Evolutionary conservation across 2,113 vertebrate genomes (phyloP), one percentile per base, ranked within the genome.

Genomic region (Passer montanus): DNA sequence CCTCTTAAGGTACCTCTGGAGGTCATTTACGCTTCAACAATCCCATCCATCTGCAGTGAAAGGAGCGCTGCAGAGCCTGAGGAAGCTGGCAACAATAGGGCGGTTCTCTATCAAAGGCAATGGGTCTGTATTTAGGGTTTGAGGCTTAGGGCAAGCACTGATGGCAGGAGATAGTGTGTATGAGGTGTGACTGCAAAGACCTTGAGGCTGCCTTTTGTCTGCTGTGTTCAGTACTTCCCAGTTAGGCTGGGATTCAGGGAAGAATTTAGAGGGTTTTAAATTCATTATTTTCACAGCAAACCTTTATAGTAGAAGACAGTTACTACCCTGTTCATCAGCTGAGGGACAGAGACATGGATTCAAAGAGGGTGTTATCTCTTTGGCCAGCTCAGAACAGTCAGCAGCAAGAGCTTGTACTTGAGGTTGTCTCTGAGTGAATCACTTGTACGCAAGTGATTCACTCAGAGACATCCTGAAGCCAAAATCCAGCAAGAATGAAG

Each of bases 331-430:
- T 39, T 90, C 18, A 7, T 85, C n/a, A 73, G n/a, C 0, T 53
- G 50, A 58, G 64, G 67, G 53, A 85, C 53, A 68, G 53, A 64
- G 52, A 15, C 13, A 21, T 16, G 3, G 12, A 18, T 80, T 41
- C 0, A 0, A 20, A 67, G 59, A 74, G 28, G 15, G 1, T 86
- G 14, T 62, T 76, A 2, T 44, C 30, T n/a, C 31, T 23, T 17
- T 18, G 27, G 52, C 53, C 44, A 78, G 35, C 35, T 85, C 10
- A 6, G n/a, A 89, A 39, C 23, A 85, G 52, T 35, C 44, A 91
- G 53, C 33, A 66, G 35, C 35, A 37, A 37, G 75, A 73, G 39
- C 39, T 41, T 41, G 39, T 41, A 41, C 39, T 41, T 41, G 39
- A 41, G 39, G 39, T 41, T 41, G 39, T 13, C 39, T 41, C 39